Conservation (phyloP, 2,797 vertebrate genomes). For the Xenentodon cancila region DNA sequence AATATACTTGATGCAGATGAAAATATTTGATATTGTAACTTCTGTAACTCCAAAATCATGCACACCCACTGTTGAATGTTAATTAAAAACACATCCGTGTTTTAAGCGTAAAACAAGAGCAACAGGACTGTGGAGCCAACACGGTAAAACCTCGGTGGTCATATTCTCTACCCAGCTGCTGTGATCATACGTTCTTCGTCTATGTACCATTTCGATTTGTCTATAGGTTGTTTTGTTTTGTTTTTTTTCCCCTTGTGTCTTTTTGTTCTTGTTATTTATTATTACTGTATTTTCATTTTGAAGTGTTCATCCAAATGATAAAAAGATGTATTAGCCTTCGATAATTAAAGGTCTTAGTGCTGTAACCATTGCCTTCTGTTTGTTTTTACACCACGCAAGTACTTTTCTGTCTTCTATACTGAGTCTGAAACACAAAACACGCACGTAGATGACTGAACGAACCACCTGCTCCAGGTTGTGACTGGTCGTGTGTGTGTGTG, state of each 20-base stretch:
- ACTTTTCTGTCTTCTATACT: no score
- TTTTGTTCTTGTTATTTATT: conserved; percentile 53
- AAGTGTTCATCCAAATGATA: conserved; percentile 53
- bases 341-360: conserved; percentile 69
- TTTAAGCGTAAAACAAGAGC: background rate
- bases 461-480: no score
- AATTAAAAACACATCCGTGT: no score
- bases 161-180: conserved; percentile 44
- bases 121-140: background rate
- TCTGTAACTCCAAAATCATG: no score
- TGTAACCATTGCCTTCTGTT: conserved; percentile 16
- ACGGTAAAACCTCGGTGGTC: conserved; percentile 8
- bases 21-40: no score
- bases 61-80: no score
- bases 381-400: background rate
- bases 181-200: conserved; percentile 51
- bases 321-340: conserved; percentile 43
- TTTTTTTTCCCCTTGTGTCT: conserved; percentile 32
- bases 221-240: conserved; percentile 12
- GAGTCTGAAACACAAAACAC: no score
- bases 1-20: conserved; percentile 7
- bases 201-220: conserved; percentile 45
- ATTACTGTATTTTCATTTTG: conserved; percentile 57
- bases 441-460: no score
- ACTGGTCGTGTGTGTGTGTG: no score